Base-by-base conservation (phyloP, 2,888 invertebrate genomes). In the Exephanes ischioxanthus region DNA sequence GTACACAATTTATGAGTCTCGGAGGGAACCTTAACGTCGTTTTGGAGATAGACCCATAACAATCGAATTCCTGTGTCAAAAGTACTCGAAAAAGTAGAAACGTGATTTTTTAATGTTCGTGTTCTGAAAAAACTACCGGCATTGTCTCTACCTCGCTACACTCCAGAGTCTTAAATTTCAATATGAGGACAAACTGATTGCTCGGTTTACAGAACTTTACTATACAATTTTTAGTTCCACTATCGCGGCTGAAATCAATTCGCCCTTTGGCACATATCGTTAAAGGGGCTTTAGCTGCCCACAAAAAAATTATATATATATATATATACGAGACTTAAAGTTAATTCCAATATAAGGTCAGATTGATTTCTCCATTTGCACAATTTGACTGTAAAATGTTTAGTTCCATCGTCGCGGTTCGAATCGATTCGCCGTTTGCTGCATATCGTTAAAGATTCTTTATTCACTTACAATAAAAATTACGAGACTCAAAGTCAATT, bases 1-100 rank as follows among this genome's bases (percentile, higher is more conserved):
- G 88, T 88, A 88, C 84, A 70, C 75, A 66, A 73, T 68, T 70
- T 51, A 30, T n/a, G 78, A 61, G 73, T 53, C 82, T 75, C 67
- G 70, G 30, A 72, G 63, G 80, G 80, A 26, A 22, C 78, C 48
- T 16, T 41, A 33, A 14, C 33, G 48, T 76, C 63, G 33, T 68
- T 51, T 22, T 16, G 26, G 41, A 48, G 33, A 26, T 45, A 9
- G 26, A 26, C 67, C 45, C 26, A 83, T 48, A 19, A 53, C 30
- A 68, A 78, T 68, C 58, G 63, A 70, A 85, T 79, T 73, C 19
- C 55, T 16, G 61, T 83, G 33, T 51, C 63, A 19, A 33, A 19
- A 48, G 26, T 30, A 30, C n/a, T 5, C 63, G 33, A 30, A 63
- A 63, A 63, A 63, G 26, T 11, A 58, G 3, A 14, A 63, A 63